Base-by-base conservation (phyloP, 2,113 vertebrate genomes). In the Acanthisitta chloris region DNA sequence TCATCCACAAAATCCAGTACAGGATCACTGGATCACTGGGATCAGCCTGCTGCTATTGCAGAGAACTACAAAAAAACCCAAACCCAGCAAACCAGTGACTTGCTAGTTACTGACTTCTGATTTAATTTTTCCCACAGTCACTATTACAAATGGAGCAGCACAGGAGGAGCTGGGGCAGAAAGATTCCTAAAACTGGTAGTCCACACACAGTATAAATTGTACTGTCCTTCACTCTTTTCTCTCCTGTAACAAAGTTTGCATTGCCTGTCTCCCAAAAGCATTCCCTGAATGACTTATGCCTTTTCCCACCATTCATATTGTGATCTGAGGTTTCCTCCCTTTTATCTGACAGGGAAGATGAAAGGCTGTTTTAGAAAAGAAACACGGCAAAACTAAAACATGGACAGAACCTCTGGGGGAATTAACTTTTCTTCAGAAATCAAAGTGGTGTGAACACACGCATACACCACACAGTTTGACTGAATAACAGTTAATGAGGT, bases 281-380 rank as follows among this genome's bases (percentile, higher is more conserved):
- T 64, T 93, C 78, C 87, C 57, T 76, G 66, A 74, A 51, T 36
- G 26, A 87, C 34, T 81, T 19, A 34, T 65, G 38, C 64, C 81
- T 57, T 91, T 91, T 95, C 84, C 51, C 73, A 80, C 21, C 19
- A 64, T 87, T 91, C 73, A 78, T 34, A 71, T 17, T 59, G 34
- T 72, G 73, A 95, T 64, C 73, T 81, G 59, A 91, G 69, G 64
- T 54, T 84, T 95, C 77, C 59, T 77, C 67, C 81, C 65, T 94
- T 84, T 70, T 84, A 49, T 62, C 51, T 66, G 51, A 86, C 84
- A 86, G 59, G n/a, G 49, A 89, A 91, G 89, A 86, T 73, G 46
- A 94, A 89, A 96, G 49, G 52, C 57, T 71, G 0, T 71, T 81
- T 82, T 31, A 86, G 71, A 80, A 89, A 88, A 90, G 79, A 64